Percentiles rank a stretch among this genome's conserved stretches.
Evolutionary conservation across 2,888 invertebrate genomes (phyloP).

Genomic region (Sphaerophoria rueppellii): DNA sequence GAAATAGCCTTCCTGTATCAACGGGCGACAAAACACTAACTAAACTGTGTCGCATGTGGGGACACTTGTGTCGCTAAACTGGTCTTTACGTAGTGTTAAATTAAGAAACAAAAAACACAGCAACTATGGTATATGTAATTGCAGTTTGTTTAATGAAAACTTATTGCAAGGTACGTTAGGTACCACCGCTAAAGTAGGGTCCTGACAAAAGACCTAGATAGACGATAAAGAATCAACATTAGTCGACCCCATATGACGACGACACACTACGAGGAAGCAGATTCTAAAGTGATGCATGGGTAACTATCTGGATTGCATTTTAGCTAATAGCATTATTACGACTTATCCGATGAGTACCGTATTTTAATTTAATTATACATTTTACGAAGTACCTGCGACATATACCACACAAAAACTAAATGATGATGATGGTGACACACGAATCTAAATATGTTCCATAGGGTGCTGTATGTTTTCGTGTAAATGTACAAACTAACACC

Average conservation of each 20-base stretch:
- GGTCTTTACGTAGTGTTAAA: neutral
- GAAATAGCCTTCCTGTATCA: constrained; percentile 51
- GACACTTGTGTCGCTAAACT: constrained; percentile 32
- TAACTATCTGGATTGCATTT: constrained; percentile 42
- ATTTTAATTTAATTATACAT: constrained; percentile 71
- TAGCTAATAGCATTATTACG: constrained; percentile 70
- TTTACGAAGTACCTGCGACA: neutral
- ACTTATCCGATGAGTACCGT: constrained; percentile 71
- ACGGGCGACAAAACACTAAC: constrained; percentile 65
- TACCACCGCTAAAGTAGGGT: neutral
- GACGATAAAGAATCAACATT: neutral
- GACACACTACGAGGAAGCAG: neutral
- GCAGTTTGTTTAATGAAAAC: constrained; percentile 43
- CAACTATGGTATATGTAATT: constrained; percentile 66
- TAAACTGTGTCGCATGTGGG: constrained; percentile 69
- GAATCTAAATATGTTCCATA: constrained; percentile 26
- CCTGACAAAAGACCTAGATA: neutral
- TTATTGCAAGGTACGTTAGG: neutral
- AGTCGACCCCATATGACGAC: neutral
- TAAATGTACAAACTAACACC: constrained; percentile 61
- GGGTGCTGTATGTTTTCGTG: constrained; percentile 12
- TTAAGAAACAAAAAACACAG: constrained; percentile 16
- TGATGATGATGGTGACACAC: constrained; percentile 30
- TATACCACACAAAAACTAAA: constrained; percentile 16
- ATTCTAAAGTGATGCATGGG: constrained; percentile 15